Percentiles rank a stretch among this genome's conserved stretches.
Conservation (phyloP, 2,888 invertebrate species). For the Thalpophila matura region DNA sequence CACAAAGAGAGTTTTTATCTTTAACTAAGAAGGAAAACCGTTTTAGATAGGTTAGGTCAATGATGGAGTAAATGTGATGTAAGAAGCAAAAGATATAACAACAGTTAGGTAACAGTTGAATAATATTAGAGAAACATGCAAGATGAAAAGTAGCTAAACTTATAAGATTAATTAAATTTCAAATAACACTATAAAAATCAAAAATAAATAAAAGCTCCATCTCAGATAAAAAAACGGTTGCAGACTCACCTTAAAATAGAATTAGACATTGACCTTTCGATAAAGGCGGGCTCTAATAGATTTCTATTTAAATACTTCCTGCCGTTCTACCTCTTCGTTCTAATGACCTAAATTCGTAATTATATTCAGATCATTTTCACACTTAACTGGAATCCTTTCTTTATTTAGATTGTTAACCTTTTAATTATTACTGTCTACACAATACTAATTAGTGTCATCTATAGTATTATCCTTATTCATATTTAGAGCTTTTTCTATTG, state of each 20-base stretch:
- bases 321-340: slow-evolving; percentile 17
- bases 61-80: no score
- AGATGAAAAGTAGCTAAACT: background rate
- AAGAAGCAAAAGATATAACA: no score
- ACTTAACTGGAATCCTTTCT: background rate
- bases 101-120: no score
- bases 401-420: slow-evolving; percentile 20
- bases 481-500: no score
- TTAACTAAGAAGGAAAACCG: background rate
- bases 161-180: background rate
- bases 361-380: background rate
- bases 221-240: background rate
- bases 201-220: slow-evolving; percentile 1
- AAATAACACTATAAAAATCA: background rate
- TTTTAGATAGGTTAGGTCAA: background rate
- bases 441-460: background rate
- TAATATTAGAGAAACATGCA: background rate
- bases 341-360: slow-evolving; percentile 16
- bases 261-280: slow-evolving; percentile 32
- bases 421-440: background rate
- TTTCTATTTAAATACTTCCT: slow-evolving; percentile 29
- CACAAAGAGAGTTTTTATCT: background rate
- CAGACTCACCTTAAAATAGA: slow-evolving; percentile 4
- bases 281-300: slow-evolving; percentile 1
- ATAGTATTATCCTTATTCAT: no score